Conservation (phyloP, 1,140 invertebrate genomes). For the Notospermus geniculatus region DNA sequence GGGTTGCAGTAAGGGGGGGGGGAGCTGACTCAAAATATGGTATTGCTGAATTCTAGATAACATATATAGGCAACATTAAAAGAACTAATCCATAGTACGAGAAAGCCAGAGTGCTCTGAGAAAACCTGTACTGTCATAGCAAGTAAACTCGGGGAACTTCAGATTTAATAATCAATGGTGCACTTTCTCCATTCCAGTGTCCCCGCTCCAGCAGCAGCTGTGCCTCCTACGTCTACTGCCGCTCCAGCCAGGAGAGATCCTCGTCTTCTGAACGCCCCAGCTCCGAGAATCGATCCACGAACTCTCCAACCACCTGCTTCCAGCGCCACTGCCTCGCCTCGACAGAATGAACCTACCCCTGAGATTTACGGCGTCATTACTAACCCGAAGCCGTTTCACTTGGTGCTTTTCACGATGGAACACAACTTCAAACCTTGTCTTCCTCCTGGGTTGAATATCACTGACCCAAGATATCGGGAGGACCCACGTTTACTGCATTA, state of each 20-base stretch:
- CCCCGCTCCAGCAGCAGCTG: neutral
- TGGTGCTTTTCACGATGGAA: neutral
- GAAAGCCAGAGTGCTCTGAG: too few species aligned
- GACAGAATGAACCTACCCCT: neutral
- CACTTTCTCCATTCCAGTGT: neutral
- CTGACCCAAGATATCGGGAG: constrained; percentile 31
- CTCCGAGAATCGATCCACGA: constrained; percentile 1
- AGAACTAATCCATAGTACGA: too few species aligned
- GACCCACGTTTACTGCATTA: constrained; percentile 41
- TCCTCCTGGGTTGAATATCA: constrained; percentile 31
- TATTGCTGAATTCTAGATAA: too few species aligned
- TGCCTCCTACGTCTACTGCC: neutral
- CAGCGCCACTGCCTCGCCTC: neutral
- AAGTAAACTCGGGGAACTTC: too few species aligned
- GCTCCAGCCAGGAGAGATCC: neutral
- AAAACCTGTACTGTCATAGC: too few species aligned
- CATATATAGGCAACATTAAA: too few species aligned
- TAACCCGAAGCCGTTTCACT: neutral
- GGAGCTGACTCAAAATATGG: too few species aligned
- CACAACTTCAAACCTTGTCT: constrained; percentile 9
- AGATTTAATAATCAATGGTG: too few species aligned
- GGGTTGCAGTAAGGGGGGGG: too few species aligned
- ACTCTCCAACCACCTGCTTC: constrained; percentile 2
- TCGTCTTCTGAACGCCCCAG: neutral
- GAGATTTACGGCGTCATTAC: neutral